Evolutionary conservation across 2,888 invertebrate species (phyloP).

Genomic region (Pandemis heparana): DNA sequence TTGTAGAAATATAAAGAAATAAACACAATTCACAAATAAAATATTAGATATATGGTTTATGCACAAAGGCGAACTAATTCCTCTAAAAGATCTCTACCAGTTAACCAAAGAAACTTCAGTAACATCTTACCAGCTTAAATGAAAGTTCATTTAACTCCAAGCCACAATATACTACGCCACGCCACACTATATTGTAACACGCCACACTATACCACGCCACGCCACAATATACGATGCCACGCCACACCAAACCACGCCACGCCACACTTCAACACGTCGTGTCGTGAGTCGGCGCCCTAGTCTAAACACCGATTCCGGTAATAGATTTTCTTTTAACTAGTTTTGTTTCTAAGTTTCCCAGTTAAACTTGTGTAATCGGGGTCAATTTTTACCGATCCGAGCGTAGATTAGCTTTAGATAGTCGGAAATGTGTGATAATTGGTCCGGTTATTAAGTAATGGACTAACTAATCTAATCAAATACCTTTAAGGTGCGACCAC

Average conservation of each 20-base stretch:
- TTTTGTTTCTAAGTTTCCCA: constrained; percentile 51
- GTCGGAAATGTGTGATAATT: background rate
- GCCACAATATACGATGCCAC: background rate
- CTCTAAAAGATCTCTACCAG: no score
- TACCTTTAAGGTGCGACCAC: no score
- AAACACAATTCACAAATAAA: no score
- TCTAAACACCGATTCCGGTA: constrained; percentile 52
- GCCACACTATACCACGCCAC: no score
- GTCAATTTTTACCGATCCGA: constrained; percentile 6
- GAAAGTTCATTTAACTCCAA: background rate
- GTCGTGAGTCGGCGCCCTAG: constrained; percentile 33
- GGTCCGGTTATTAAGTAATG: background rate
- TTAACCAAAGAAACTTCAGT: no score
- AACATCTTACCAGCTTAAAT: no score
- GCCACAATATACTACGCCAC: background rate
- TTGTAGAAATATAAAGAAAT: no score
- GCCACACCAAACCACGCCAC: background rate
- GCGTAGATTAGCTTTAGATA: constrained; percentile 9
- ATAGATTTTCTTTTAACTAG: constrained; percentile 68
- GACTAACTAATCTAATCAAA: background rate
- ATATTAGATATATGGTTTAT: no score
- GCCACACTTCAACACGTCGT: background rate
- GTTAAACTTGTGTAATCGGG: constrained; percentile 36
- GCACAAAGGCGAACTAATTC: no score
- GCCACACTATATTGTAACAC: no score